Conservation (phyloP, 2,797 vertebrate species). For the Girardinus metallicus region DNA sequence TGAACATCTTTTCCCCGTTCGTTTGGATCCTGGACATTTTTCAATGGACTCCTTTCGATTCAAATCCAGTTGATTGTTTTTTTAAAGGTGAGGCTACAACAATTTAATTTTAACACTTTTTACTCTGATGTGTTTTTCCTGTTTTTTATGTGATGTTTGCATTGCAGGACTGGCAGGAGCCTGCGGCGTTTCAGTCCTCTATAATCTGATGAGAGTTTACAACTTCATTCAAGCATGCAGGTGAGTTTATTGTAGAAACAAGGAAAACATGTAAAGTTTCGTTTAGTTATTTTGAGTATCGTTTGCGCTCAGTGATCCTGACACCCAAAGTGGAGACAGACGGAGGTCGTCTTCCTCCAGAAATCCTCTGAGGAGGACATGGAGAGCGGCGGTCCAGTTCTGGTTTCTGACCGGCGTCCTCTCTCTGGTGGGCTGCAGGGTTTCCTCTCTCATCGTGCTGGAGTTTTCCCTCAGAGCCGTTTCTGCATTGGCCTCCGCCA, state of each 20-base stretch:
- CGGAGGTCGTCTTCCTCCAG: constrained; percentile 18
- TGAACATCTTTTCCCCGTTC: constrained; percentile 57
- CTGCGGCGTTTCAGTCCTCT: constrained; percentile 85
- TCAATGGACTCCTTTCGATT: constrained; percentile 40
- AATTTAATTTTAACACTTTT: background rate
- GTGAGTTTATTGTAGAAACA: constrained; percentile 73
- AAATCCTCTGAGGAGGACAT: constrained; percentile 21
- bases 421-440: constrained; percentile 81
- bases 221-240: constrained; percentile 82
- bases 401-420: constrained; percentile 75
- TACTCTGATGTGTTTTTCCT: background rate
- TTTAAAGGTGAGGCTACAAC: constrained; percentile 68
- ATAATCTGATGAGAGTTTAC: constrained; percentile 83
- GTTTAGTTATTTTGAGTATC: background rate
- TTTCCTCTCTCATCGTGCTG: constrained; percentile 86
- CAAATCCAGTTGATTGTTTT: constrained; percentile 62
- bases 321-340: constrained; percentile 24
- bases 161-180: constrained; percentile 84
- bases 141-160: background rate
- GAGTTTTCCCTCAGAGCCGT: constrained; percentile 89
- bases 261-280: background rate
- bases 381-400: constrained; percentile 69
- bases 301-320: constrained; percentile 45
- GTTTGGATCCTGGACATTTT: constrained; percentile 55
- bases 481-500: constrained; percentile 72